Base-by-base conservation (phyloP, 23 tunicate genomes). In the Trididemnum nubilum region DNA sequence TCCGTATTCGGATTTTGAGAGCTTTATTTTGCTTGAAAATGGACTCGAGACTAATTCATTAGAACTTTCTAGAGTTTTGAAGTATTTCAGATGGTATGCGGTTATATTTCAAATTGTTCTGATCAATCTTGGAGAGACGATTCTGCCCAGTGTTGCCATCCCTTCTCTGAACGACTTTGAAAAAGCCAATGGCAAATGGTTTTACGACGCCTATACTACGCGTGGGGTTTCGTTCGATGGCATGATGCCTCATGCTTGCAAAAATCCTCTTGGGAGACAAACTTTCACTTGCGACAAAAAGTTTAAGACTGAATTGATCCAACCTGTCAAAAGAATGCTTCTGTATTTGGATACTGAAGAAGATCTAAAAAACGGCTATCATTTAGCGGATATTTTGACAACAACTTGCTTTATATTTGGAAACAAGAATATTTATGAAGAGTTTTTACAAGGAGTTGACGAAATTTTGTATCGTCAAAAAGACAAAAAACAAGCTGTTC, bases 31-130 rank as follows among this genome's bases (percentile, higher is more conserved):
- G 0, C 40, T 88, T 26, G 87, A 76, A 0, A 36, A 76, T 35
- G 73, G 30, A 7, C 36, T 36, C 1, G 67, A 66, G 1, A 67
- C 66, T 22, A 69, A 44, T 72, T n/a, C n/a, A n/a, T n/a, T n/a
- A n/a, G n/a, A n/a, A n/a, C n/a, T n/a, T n/a, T 64, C 34, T 19
- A 23, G 44, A 33, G 39, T 44, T 34, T 22, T 77, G 7, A 65
- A 88, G 27, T 82, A 88, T 59, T 88, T 88, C 82, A 60, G 77
- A 29, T 88, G 93, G 93, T 88, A 60, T 70, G 27, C 83, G 18
- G 66, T 83, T 1, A 74, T 82, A 18, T 88, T 88, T 51, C 93
- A 88, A 76, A 31, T 82, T 30, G 76, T 88, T 40, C 2, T 82
- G 32, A 39, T 82, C 19, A 38, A 65, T 35, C 50, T 82, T 25